Conservation (phyloP, 2,888 invertebrate species). For the Hypomecis punctinalis region DNA sequence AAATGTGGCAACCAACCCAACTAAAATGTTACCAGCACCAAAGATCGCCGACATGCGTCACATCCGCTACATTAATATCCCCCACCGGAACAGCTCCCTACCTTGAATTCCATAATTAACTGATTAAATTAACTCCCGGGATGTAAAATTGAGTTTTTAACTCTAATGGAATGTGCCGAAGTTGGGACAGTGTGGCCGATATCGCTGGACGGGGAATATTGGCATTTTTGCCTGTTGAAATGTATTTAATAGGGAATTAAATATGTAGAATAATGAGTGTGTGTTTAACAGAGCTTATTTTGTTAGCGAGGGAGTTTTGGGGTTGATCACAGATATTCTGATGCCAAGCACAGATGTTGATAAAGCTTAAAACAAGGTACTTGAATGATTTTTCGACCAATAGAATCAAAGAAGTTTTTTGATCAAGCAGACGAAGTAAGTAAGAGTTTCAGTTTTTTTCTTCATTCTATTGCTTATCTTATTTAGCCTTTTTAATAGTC, state of each 20-base stretch:
- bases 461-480: no score
- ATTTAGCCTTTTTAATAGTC: no score
- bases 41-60: slow-evolving; percentile 26
- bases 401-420: no score
- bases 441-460: no score
- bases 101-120: slow-evolving; percentile 72
- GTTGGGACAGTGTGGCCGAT: slow-evolving; percentile 26
- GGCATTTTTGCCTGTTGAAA: slow-evolving; percentile 7
- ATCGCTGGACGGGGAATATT: slow-evolving; percentile 16
- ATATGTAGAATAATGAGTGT: not conserved
- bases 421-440: no score
- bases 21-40: slow-evolving; percentile 2
- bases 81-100: slow-evolving; percentile 61
- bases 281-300: no score
- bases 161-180: slow-evolving; percentile 39
- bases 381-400: no score
- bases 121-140: slow-evolving; percentile 57
- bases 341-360: no score
- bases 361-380: no score
- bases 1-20: no score
- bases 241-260: not conserved
- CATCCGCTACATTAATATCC: slow-evolving; percentile 40
- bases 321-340: no score
- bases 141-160: slow-evolving; percentile 46
- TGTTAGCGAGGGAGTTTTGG: no score